Base-by-base conservation (phyloP, 2,888 invertebrate species). In the Pristionchus japonicus region DNA sequence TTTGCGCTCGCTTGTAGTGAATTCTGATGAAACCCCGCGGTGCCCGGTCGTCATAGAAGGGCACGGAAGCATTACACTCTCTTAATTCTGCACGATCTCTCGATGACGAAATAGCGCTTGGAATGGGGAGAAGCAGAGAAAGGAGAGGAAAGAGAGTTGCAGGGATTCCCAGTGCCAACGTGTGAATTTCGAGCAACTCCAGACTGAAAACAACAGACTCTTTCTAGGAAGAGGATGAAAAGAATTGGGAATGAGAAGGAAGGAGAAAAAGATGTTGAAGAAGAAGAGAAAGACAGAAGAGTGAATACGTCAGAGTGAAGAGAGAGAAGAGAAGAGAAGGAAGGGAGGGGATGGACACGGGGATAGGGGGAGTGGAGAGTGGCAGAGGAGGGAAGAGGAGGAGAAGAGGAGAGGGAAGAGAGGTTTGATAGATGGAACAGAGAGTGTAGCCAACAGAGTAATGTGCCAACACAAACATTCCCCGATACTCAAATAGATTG, bases 401-500 rank as follows among this genome's bases (percentile, higher is more conserved):
- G 84, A 84, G 27, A n/a, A 23, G 34, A 40, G 31, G 61, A 43
- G 34, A 57, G 49, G n/a, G 47, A 80, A 31, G 4, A n/a, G 77
- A 77, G 77, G 43, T 37, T 43, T n/a, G 27, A 23, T 23, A 43
- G 80, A 49, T 27, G 80, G 80, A 47, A 27, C 47, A 82, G 31
- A 82, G 82, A 82, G 82, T 34, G 34, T 67, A 52, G 82, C 4
- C 31, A 52, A 52, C 9, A 34, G 52, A 82, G 82, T 57, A 82
- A 82, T 77, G 77, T 77, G 77, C 77, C 47, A 77, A 77, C 77
- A 43, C 77, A n/a, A 6, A 77, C 74, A 74, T 31, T 37, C 43
- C 17, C 27, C 27, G 34, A 20, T 20, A 37, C 52, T 37, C 49
- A 57, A 31, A 57, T 7, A 82, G 82, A 82, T 34, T 49, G 82